phyloP scores from a whole-genome alignment of 2,113 vertebrate species.

The Aegotheles bennettii region DNA sequence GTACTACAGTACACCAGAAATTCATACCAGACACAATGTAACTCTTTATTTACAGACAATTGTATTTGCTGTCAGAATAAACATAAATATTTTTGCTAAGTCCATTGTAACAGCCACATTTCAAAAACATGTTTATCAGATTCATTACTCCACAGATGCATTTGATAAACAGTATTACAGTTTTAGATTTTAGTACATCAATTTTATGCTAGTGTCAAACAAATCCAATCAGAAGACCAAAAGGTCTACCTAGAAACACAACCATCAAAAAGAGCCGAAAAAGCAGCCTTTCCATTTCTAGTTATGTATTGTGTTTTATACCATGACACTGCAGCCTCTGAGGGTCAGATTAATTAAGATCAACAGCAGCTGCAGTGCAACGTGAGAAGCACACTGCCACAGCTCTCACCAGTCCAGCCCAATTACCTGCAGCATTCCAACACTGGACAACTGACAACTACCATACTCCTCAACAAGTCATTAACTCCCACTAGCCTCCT shows the following conservation, averaged over 20 bases:
- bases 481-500: conserved; percentile 58
- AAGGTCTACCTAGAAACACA: conserved; percentile 3
- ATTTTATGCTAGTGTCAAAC: background rate
- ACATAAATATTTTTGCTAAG: background rate
- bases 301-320: conserved; percentile 18
- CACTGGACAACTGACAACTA: conserved; percentile 71
- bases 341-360: conserved; percentile 82
- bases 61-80: background rate
- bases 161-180: background rate
- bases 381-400: conserved; percentile 70
- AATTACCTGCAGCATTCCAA: conserved; percentile 82
- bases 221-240: background rate
- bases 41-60: background rate
- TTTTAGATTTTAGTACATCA: background rate
- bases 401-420: conserved; percentile 71
- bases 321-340: conserved; percentile 68
- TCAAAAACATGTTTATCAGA: background rate
- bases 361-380: conserved; percentile 81
- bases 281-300: conserved; percentile 28
- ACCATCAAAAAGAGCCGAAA: conserved; percentile 15
- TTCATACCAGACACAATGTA: background rate
- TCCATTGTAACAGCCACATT: background rate
- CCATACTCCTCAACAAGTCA: conserved; percentile 33
- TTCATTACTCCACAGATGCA: background rate
- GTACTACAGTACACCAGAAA: background rate